Conservation (phyloP, 2,888 invertebrate genomes). For the Cosmia pyralina region DNA sequence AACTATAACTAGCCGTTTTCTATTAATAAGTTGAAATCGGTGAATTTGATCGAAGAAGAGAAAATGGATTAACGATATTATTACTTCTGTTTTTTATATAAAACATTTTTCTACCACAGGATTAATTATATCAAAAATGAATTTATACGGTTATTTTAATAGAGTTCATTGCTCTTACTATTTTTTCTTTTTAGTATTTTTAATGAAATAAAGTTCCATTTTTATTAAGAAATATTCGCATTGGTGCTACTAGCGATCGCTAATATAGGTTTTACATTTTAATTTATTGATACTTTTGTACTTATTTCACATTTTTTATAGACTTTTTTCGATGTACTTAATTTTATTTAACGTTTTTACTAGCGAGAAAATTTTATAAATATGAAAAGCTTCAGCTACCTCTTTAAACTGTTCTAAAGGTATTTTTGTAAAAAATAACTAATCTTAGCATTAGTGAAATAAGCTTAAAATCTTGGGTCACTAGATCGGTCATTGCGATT, state of each 20-base stretch:
- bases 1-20: slow-evolving; percentile 34
- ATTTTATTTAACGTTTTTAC: slow-evolving; percentile 73
- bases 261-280: slow-evolving; percentile 72
- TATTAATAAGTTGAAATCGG: slow-evolving; percentile 26
- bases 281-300: slow-evolving; percentile 66
- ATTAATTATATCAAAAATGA: background rate
- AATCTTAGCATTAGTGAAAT: slow-evolving; percentile 78
- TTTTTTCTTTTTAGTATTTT: slow-evolving; percentile 43
- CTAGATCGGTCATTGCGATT: slow-evolving; percentile 72
- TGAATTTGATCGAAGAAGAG: slow-evolving; percentile 24
- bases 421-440: slow-evolving; percentile 85
- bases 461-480: slow-evolving; percentile 71
- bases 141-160: background rate
- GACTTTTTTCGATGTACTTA: slow-evolving; percentile 80
- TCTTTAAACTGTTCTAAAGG: slow-evolving; percentile 85
- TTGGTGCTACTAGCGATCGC: slow-evolving; percentile 86
- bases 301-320: slow-evolving; percentile 66
- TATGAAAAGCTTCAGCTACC: slow-evolving; percentile 84
- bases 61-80: slow-evolving; percentile 13
- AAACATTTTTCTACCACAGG: background rate
- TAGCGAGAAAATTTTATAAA: slow-evolving; percentile 73
- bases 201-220: slow-evolving; percentile 59
- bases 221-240: slow-evolving; percentile 75
- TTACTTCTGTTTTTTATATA: slow-evolving; percentile 10
- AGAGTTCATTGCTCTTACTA: slow-evolving; percentile 31